These are phyloP conservation scores for Amblyraja radiata DNA, from an alignment of 2,797 vertebrate genomes.

Conservation along the genomic window DNA sequence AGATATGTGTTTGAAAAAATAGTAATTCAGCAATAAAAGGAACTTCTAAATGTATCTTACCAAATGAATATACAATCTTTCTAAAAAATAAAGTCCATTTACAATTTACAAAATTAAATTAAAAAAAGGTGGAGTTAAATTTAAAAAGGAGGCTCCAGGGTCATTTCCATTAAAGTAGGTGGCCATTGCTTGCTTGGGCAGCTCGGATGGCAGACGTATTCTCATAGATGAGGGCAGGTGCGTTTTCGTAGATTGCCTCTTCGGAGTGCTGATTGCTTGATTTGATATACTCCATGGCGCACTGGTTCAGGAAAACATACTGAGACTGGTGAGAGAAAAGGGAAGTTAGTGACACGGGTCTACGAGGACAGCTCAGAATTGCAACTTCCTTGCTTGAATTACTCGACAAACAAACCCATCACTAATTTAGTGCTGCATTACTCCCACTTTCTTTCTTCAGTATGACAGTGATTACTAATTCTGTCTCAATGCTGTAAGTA, in stretches of 20 bases:
- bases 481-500: not conserved
- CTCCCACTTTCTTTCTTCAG: not conserved
- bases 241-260: slow-evolving; percentile 68
- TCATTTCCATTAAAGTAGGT: not conserved
- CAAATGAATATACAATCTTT: not conserved
- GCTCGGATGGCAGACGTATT: slow-evolving; percentile 66
- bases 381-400: not conserved
- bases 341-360: slow-evolving; percentile 31
- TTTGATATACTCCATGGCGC: slow-evolving; percentile 83
- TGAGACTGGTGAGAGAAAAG: slow-evolving; percentile 69
- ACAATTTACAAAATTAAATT: slow-evolving; percentile 23
- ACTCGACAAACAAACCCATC: not conserved
- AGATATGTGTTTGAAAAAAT: not conserved
- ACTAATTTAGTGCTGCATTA: not conserved
- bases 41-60: not conserved
- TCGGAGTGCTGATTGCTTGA: slow-evolving; percentile 51
- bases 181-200: not conserved
- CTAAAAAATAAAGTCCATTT: slow-evolving; percentile 20
- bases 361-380: not conserved
- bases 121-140: slow-evolving; percentile 21
- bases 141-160: not conserved
- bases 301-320: slow-evolving; percentile 89
- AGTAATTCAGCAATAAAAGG: slow-evolving; percentile 24
- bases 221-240: slow-evolving; percentile 82
- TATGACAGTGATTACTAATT: not conserved